A percentile compares a stretch with the other conserved stretches of the same genome.
phyloP scores from a whole-genome alignment of 2,888 invertebrate genomes.

The Fabriciana adippe region DNA sequence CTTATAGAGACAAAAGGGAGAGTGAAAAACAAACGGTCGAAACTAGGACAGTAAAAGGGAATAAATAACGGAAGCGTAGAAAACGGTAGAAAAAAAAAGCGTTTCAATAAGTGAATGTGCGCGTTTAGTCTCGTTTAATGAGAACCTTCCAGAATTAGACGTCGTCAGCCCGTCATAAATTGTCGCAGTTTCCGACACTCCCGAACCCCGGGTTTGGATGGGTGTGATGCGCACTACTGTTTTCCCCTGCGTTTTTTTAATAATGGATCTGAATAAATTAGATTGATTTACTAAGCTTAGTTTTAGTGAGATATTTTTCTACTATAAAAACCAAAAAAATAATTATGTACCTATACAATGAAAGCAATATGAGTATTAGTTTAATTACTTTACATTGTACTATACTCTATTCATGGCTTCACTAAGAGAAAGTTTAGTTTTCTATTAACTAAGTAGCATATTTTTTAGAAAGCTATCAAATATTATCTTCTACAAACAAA shows the following conservation, averaged over 20 bases:
- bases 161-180: conserved; percentile 75
- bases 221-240: conserved; percentile 21
- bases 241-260: conserved; percentile 8
- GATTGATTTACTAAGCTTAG: no score
- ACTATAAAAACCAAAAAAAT: no score
- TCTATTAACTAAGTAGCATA: no score
- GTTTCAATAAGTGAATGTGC: conserved; percentile 71
- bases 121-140: conserved; percentile 73
- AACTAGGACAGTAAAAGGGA: conserved; percentile 30
- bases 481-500: no score
- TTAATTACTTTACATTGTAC: no score
- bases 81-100: conserved; percentile 54
- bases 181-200: conserved; percentile 53
- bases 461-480: no score
- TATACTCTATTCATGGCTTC: no score
- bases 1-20: conserved; percentile 9
- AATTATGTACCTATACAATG: no score
- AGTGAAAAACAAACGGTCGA: conserved; percentile 13
- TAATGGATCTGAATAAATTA: no score
- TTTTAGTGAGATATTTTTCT: no score
- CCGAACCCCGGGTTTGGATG: conserved; percentile 20
- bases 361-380: no score
- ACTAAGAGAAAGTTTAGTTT: no score
- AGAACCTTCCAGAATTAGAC: conserved; percentile 70
- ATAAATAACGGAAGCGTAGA: conserved; percentile 42